Percentiles rank a stretch among this genome's conserved stretches.
These are phyloP conservation scores for Plutella xylostella DNA, from an alignment of 2,888 invertebrate species.

Conservation along the genomic window DNA sequence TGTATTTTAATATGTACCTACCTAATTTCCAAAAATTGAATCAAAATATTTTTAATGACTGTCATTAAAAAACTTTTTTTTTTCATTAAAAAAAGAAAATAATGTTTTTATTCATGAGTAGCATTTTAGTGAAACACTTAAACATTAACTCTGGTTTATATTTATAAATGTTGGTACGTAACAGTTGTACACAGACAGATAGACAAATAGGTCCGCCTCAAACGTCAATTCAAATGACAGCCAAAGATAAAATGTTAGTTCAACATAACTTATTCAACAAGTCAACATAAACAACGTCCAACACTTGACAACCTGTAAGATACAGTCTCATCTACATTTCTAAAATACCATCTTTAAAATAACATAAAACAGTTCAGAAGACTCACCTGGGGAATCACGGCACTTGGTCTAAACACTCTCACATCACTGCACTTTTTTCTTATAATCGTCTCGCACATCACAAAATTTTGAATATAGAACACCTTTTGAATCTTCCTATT, in stretches of 20 bases:
- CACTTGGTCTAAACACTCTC: neutral
- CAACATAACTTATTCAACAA: slow-evolving; percentile 4
- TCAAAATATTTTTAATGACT: too few species aligned
- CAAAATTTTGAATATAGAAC: too few species aligned
- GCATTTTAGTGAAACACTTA: too few species aligned
- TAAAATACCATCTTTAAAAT: neutral
- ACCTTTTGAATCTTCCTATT: too few species aligned
- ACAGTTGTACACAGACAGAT: neutral
- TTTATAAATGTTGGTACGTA: too few species aligned
- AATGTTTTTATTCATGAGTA: too few species aligned
- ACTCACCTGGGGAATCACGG: neutral
- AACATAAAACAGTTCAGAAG: neutral
- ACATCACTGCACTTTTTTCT: neutral
- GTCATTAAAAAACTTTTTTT: too few species aligned
- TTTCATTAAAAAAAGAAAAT: too few species aligned
- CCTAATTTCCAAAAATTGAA: too few species aligned
- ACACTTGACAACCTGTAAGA: neutral
- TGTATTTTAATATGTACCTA: too few species aligned
- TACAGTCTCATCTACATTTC: slow-evolving; percentile 2
- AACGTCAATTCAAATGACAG: slow-evolving; percentile 4
- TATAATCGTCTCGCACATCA: too few species aligned
- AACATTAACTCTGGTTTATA: too few species aligned
- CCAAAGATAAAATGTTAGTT: neutral
- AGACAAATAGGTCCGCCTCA: slow-evolving; percentile 1
- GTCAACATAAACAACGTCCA: neutral